Evolutionary conservation across 2,888 invertebrate species (phyloP).

Genomic region (Aleiodes testaceus): DNA sequence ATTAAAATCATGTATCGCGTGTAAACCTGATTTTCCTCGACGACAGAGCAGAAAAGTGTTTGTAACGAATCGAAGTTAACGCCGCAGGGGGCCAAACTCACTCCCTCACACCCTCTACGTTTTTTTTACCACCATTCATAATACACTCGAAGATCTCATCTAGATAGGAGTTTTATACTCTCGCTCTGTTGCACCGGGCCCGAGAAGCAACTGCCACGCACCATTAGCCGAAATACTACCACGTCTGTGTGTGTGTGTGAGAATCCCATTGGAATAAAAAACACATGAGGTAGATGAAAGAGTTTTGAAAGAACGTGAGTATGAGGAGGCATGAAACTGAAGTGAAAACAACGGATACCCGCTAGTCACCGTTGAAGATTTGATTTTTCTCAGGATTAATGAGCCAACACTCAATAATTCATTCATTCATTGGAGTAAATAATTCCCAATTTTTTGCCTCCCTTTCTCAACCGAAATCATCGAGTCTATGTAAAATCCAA

Average conservation of each 20-base stretch:
- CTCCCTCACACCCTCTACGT: slow-evolving; percentile 24
- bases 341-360: slow-evolving; percentile 37
- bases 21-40: slow-evolving; percentile 59
- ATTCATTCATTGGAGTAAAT: slow-evolving; percentile 21
- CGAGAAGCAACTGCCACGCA: slow-evolving; percentile 63
- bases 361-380: slow-evolving; percentile 49
- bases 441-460: slow-evolving; percentile 2
- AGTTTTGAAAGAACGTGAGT: slow-evolving; percentile 51
- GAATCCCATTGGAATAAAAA: slow-evolving; percentile 34
- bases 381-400: slow-evolving; percentile 40
- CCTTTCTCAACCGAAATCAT: neutral
- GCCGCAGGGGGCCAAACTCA: slow-evolving; percentile 41
- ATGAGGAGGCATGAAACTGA: slow-evolving; percentile 21
- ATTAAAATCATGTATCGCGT: slow-evolving; percentile 18
- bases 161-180: slow-evolving; percentile 67
- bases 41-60: slow-evolving; percentile 58
- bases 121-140: slow-evolving; percentile 39
- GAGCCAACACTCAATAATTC: slow-evolving; percentile 18
- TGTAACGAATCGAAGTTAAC: slow-evolving; percentile 64
- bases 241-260: slow-evolving; percentile 26
- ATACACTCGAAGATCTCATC: slow-evolving; percentile 69
- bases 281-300: slow-evolving; percentile 33
- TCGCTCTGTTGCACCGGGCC: slow-evolving; percentile 60
- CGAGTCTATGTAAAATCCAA: slow-evolving; percentile 2
- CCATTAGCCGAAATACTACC: slow-evolving; percentile 60